These are phyloP conservation scores for Casuarius casuarius DNA, from an alignment of 2,113 vertebrate species.

Conservation along the genomic window DNA sequence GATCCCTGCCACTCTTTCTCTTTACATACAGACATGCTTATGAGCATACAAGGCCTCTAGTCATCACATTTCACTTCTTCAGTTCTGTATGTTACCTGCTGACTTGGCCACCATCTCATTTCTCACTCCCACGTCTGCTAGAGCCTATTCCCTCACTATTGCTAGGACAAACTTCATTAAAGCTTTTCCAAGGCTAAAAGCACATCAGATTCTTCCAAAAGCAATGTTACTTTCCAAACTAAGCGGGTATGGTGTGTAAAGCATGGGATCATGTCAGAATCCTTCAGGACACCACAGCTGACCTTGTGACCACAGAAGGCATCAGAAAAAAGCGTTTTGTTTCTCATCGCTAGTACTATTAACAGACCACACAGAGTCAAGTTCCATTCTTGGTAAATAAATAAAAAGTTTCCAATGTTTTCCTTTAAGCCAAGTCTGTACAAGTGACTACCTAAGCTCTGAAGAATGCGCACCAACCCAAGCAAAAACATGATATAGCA, in stretches of 20 bases:
- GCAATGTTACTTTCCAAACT: not conserved
- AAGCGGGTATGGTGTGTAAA: not conserved
- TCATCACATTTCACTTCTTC: not conserved
- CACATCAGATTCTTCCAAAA: not conserved
- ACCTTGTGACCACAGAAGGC: not conserved
- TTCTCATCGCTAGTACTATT: not conserved
- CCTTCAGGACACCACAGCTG: not conserved
- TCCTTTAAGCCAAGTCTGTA: not conserved
- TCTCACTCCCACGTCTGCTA: not conserved
- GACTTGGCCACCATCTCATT: not conserved
- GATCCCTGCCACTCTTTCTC: not conserved
- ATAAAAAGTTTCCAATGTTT: not conserved
- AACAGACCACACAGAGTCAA: not conserved
- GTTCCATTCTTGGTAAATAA: not conserved
- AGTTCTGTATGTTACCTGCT: not conserved
- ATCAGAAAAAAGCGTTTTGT: not conserved
- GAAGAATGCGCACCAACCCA: not conserved
- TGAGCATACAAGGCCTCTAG: not conserved
- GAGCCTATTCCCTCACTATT: not conserved
- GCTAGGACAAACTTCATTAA: not conserved
- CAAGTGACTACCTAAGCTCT: not conserved
- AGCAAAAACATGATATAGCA: not conserved
- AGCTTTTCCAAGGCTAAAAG: not conserved
- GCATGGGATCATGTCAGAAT: not conserved
- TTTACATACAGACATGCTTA: fast-evolving